phyloP scores from a whole-genome alignment of 2,797 vertebrate genomes.

The Acanthurus lineatus region DNA sequence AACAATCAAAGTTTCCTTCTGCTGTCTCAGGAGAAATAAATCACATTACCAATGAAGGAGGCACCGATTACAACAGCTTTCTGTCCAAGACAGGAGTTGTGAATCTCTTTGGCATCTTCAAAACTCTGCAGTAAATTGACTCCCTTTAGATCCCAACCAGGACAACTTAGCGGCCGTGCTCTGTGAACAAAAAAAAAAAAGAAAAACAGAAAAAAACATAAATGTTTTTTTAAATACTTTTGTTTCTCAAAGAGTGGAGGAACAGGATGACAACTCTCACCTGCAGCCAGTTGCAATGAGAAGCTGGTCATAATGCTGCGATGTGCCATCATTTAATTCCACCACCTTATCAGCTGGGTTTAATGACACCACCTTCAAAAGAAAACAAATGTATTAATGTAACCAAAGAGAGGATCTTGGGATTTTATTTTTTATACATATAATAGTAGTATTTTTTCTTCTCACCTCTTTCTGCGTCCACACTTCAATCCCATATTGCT shows the following conservation, averaged over 20 bases:
- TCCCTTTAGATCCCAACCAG: conserved; percentile 86
- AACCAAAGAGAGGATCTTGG: background rate
- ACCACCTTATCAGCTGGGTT: conserved; percentile 82
- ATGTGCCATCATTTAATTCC: conserved; percentile 80
- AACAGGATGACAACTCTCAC: conserved; percentile 63
- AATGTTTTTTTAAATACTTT: background rate
- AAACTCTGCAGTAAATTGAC: conserved; percentile 84
- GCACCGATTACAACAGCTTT: conserved; percentile 87
- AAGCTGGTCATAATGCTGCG: conserved; percentile 87
- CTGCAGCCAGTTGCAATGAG: conserved; percentile 91
- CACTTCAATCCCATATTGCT: conserved; percentile 85
- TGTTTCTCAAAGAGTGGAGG: background rate
- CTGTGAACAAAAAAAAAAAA: conserved; percentile 68
- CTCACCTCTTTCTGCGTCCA: conserved; percentile 88
- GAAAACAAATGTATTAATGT: background rate
- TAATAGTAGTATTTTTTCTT: background rate
- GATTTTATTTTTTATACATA: background rate
- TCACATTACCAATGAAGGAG: conserved; percentile 89
- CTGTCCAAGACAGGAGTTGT: conserved; percentile 78
- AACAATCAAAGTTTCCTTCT: background rate
- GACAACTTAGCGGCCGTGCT: conserved; percentile 82
- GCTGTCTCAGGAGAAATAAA: background rate
- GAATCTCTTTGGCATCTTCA: conserved; percentile 86
- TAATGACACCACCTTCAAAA: conserved; percentile 84
- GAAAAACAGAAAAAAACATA: no score